These are phyloP conservation scores for Python bivittatus DNA, from an alignment of 2,113 vertebrate genomes.

Conservation along the genomic window DNA sequence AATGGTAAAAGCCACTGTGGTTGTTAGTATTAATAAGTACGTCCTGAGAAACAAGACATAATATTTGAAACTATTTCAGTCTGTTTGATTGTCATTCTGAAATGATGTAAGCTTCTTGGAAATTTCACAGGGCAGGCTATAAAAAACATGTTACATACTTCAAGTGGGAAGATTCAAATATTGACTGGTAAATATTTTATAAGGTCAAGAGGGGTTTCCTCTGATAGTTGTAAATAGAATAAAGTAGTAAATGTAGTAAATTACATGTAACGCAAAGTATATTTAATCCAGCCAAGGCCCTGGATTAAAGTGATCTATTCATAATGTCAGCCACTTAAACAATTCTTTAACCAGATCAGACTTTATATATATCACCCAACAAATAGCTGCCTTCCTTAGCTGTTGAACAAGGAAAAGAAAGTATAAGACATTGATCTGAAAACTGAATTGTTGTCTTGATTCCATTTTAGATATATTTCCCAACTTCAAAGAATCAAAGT, in stretches of 20 bases:
- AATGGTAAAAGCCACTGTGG: neutral
- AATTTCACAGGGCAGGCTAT: neutral
- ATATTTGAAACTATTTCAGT: neutral
- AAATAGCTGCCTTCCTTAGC: neutral
- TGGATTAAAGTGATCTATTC: neutral
- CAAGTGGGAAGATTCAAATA: neutral
- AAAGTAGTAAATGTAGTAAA: neutral
- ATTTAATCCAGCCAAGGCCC: neutral
- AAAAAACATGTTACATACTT: neutral
- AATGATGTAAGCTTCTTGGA: neutral
- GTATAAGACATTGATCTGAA: neutral
- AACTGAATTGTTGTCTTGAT: neutral
- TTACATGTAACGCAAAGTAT: neutral
- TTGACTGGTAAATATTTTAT: neutral
- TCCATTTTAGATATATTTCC: neutral
- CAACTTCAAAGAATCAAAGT: neutral
- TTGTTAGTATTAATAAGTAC: neutral
- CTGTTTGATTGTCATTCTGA: neutral
- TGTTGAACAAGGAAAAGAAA: neutral
- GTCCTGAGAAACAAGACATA: neutral
- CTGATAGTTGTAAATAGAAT: neutral
- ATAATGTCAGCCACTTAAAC: neutral
- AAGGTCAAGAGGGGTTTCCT: neutral
- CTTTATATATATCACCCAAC: neutral
- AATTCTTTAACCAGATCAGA: neutral